Evolutionary conservation across 2,888 invertebrate species (phyloP), one percentile per base, ranked within the genome.

Genomic region (Eucriotettix oculatus): DNA sequence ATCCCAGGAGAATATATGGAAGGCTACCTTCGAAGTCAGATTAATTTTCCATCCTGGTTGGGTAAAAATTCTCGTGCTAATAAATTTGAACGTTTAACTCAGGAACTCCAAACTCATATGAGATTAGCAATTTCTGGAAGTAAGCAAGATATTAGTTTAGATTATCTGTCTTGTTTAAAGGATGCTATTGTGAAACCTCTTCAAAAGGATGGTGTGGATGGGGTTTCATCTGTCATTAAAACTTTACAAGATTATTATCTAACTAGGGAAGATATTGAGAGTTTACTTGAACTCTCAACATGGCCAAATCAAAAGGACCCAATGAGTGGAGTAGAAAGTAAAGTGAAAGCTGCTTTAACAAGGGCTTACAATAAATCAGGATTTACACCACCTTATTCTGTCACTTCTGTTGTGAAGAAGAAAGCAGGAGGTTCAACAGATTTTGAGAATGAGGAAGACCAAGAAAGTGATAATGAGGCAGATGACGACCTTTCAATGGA

Each of bases 21-120:
- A 41, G 98, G 98, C 0, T 80, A 85, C 69, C 73, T 95, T 61
- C 76, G 79, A 0, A 84, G 82, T 0, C 87, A 87, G 77, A 87
- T 95, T 17, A 85, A 87, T 69, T 99, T 99, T 74, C 99, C 99
- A 2, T 77, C 81, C 52, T 99, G 98, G 97, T 82, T 99, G 59
- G 99, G 99, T 1, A 93, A 93, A 75, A 92, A 96, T 76, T 97
- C 98, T 0, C 85, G 83, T 64, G 76, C 80, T 16, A 83, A 76
- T 64, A 98, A 97, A 76, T 84, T 88, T 70, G 83, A 85, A 55
- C 78, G 96, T 17, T 77, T 95, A 56, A 76, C 87, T 12, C 87
- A 88, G 72, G 92, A 94, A 72, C 78, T 96, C 58, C 86, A 89
- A 66, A 79, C 85, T n/a, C 97, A 97, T 69, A 89, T 90, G 61